Evolutionary conservation across 35 echinoderm and acorn worm species (phyloP).

Genomic region (Ptychodera flava): DNA sequence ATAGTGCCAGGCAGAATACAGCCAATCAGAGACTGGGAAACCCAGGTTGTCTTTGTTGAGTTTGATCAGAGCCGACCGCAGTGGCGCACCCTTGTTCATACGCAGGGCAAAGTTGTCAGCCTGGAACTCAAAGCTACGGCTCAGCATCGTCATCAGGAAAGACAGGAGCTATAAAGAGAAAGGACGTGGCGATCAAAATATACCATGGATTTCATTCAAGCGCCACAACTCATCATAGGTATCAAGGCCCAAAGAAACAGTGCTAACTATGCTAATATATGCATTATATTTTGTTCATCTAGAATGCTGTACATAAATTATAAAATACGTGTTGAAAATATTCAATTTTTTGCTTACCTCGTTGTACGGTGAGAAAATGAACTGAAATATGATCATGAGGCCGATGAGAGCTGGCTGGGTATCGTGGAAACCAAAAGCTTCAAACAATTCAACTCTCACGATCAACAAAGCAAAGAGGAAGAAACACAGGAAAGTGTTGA

Average conservation of each 20-base stretch:
- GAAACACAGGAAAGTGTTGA: conserved; percentile 90
- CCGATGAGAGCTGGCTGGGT: conserved; percentile 70
- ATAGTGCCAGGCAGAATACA: conserved; percentile 89
- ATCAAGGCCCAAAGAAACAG: no score
- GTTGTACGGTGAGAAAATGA: conserved; percentile 92
- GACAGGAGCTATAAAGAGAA: conserved; percentile 62
- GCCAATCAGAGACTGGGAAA: conserved; percentile 90
- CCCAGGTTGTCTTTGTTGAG: conserved; percentile 94
- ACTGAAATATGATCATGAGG: conserved; percentile 89
- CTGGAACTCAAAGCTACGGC: conserved; percentile 90
- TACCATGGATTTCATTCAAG: background rate
- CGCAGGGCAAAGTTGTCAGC: conserved; percentile 91
- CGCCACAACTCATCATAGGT: no score
- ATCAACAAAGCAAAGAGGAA: conserved; percentile 88
- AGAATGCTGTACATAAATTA: no score
- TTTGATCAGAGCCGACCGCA: conserved; percentile 71
- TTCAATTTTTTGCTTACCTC: no score
- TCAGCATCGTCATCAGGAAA: conserved; percentile 89
- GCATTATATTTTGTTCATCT: no score
- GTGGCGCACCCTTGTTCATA: conserved; percentile 45
- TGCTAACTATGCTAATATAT: no score
- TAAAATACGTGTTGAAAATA: no score
- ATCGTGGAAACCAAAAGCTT: conserved; percentile 91
- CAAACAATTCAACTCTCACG: conserved; percentile 62
- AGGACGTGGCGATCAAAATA: background rate